Evolutionary conservation across 2,113 vertebrate species (phyloP).

Genomic region (Oryzias melastigma): DNA sequence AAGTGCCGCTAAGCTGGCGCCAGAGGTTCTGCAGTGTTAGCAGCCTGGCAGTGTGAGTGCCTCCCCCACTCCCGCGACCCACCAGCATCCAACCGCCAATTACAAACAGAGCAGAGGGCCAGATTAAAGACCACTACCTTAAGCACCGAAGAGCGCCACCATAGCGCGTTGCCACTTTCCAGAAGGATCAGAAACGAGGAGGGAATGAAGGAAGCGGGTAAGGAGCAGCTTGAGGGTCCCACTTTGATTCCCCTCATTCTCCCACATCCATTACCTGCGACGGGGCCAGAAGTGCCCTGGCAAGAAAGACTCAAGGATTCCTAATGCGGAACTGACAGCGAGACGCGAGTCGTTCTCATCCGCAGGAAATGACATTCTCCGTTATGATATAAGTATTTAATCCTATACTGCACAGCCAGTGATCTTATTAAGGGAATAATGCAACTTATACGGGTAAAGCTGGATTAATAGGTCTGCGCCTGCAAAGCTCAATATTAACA

Average conservation of each 20-base stretch:
- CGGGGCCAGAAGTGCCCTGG: slow-evolving; percentile 35
- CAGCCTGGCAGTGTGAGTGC: slow-evolving; percentile 7
- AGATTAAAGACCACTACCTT: slow-evolving; percentile 63
- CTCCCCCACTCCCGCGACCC: slow-evolving; percentile 30
- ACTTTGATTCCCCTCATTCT: slow-evolving; percentile 62
- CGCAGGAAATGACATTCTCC: slow-evolving; percentile 76
- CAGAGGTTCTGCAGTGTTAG: slow-evolving; percentile 45
- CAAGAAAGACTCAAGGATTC: slow-evolving; percentile 58
- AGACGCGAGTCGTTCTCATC: slow-evolving; percentile 67
- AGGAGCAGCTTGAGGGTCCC: slow-evolving; percentile 54
- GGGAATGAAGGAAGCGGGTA: slow-evolving; percentile 41
- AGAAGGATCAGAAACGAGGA: slow-evolving; percentile 48
- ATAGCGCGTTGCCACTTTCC: slow-evolving; percentile 52
- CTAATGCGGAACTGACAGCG: slow-evolving; percentile 76
- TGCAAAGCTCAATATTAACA: slow-evolving; percentile 80
- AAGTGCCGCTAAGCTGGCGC: slow-evolving; percentile 23
- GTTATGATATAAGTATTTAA: slow-evolving; percentile 84
- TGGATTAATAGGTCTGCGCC: slow-evolving; percentile 81
- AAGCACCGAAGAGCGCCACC: slow-evolving; percentile 48
- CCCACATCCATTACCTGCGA: slow-evolving; percentile 69
- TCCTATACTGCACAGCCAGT: slow-evolving; percentile 80
- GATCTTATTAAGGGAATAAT: slow-evolving; percentile 85
- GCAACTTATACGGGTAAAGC: slow-evolving; percentile 80
- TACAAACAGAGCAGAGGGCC: slow-evolving; percentile 53
- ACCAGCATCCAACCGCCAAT: slow-evolving; percentile 60